Percentiles rank a stretch among this genome's conserved stretches.
These are phyloP conservation scores for Peromyscus californicus DNA, from an alignment of 2,113 vertebrate genomes.

Conservation along the genomic window DNA sequence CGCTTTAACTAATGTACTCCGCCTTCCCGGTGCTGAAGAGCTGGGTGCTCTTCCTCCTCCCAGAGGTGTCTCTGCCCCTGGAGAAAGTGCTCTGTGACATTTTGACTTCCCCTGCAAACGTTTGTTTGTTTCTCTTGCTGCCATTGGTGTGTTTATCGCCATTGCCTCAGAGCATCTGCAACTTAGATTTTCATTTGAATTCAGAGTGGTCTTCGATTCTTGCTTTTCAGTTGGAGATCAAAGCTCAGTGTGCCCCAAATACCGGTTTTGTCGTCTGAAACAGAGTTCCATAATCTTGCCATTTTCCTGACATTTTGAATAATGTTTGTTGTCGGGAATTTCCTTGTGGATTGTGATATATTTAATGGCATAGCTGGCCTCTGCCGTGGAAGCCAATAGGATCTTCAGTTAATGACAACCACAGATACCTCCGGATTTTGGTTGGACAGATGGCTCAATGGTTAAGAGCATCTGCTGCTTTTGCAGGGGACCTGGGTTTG, in stretches of 20 bases:
- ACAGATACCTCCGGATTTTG: background rate
- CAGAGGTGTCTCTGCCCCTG: background rate
- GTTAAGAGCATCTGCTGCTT: background rate
- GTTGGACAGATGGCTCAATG: background rate
- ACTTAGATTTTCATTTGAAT: constrained; percentile 11
- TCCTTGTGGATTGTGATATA: background rate
- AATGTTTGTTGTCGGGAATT: background rate
- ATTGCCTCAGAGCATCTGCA: background rate
- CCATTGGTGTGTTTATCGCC: background rate
- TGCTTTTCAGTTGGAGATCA: constrained; percentile 21
- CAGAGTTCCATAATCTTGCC: background rate
- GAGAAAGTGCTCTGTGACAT: too few relatives aligned
- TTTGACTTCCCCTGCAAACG: background rate
- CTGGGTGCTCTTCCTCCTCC: background rate
- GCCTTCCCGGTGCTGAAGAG: background rate
- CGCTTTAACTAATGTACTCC: too few relatives aligned
- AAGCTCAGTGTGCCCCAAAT: background rate
- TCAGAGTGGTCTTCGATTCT: background rate
- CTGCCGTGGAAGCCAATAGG: background rate
- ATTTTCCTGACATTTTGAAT: background rate
- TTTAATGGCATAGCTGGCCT: background rate
- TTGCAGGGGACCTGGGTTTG: background rate
- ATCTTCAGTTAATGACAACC: background rate
- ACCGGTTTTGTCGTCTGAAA: background rate
- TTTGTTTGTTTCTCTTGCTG: background rate